Evolutionary conservation across 1,140 invertebrate genomes (phyloP).

Genomic region (Melipona quadrifasciata): DNA sequence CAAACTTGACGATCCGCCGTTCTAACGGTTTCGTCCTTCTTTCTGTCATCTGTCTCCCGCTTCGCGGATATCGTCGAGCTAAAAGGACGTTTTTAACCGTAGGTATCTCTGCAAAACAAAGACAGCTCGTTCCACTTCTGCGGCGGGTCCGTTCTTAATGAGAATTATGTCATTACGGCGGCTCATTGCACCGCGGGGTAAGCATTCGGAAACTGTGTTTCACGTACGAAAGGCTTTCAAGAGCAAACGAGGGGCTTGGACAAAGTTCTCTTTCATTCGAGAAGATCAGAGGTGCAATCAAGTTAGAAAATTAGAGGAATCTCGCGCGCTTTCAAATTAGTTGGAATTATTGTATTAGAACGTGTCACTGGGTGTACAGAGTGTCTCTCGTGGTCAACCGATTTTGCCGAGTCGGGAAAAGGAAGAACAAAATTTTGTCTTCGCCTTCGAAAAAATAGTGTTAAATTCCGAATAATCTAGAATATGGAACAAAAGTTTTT

Average conservation of each 20-base stretch:
- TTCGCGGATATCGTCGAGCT: neutral
- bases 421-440: too few relatives aligned
- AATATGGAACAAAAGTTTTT: too few relatives aligned
- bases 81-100: neutral
- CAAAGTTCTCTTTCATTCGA: too few relatives aligned
- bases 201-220: neutral
- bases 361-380: too few relatives aligned
- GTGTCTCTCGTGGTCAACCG: too few relatives aligned
- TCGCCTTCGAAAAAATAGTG: too few relatives aligned
- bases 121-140: constrained; percentile 72
- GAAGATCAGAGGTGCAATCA: neutral
- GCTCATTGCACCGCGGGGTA: constrained; percentile 78
- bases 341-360: too few relatives aligned
- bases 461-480: too few relatives aligned
- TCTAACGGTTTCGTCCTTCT: neutral
- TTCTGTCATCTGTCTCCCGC: neutral
- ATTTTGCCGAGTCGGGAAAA: too few relatives aligned
- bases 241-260: neutral
- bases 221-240: neutral
- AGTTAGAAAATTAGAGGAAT: too few relatives aligned
- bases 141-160: constrained; percentile 81
- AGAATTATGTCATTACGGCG: constrained; percentile 80
- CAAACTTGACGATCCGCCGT: too few relatives aligned
- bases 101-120: constrained; percentile 56
- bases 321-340: too few relatives aligned